Conservation (phyloP, 2,797 vertebrate species). For the Hylomyscus alleni region DNA sequence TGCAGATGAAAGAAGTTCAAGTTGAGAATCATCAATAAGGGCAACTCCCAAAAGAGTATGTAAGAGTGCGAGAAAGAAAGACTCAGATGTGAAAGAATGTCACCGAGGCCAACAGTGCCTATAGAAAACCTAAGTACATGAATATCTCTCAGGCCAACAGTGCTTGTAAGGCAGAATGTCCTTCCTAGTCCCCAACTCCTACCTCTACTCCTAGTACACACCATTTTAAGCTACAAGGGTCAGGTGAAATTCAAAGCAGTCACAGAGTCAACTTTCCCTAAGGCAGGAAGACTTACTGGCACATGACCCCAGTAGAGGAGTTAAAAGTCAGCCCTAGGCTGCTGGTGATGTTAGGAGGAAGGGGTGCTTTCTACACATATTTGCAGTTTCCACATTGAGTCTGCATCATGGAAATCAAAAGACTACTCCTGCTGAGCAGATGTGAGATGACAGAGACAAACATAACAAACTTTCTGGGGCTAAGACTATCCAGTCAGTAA, state of each 20-base stretch:
- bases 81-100: background rate
- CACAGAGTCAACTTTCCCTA: background rate
- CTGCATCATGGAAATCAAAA: background rate
- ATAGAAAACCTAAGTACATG: background rate
- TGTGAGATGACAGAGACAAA: constrained; percentile 4
- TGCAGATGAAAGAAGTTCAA: background rate
- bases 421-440: background rate
- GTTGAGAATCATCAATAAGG: background rate
- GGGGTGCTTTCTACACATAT: background rate
- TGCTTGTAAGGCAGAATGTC: background rate
- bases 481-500: background rate
- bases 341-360: background rate
- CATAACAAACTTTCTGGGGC: background rate
- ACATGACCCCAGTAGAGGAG: background rate
- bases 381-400: background rate
- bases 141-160: background rate
- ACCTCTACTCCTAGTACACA: background rate
- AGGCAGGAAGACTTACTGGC: background rate
- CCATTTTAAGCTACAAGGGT: background rate
- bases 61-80: background rate
- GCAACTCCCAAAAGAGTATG: background rate
- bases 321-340: background rate
- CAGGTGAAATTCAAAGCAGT: background rate
- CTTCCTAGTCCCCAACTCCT: background rate
- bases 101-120: background rate